A percentile compares a stretch with the other conserved stretches of the same genome.
Evolutionary conservation across 2,888 invertebrate genomes (phyloP).

Genomic region (Trachelus troglodyta): DNA sequence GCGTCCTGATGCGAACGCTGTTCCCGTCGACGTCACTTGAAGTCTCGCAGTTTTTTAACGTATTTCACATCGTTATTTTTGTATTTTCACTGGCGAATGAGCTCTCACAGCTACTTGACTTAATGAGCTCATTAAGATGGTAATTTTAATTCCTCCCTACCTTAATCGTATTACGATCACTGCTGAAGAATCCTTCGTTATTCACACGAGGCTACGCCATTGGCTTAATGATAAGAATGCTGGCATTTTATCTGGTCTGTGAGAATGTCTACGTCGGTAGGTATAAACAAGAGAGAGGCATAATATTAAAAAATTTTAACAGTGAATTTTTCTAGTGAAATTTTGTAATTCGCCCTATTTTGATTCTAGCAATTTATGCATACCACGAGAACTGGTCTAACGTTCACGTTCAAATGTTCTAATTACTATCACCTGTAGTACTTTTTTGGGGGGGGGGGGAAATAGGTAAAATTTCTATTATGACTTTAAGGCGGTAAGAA

Average conservation of each 20-base stretch:
- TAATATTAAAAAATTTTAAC: no score
- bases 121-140: slow-evolving; percentile 28
- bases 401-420: no score
- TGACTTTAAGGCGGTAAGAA: not conserved
- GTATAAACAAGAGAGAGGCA: no score
- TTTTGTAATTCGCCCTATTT: no score
- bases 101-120: slow-evolving; percentile 9
- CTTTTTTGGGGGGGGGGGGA: no score
- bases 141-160: slow-evolving; percentile 17
- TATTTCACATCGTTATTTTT: slow-evolving; percentile 12
- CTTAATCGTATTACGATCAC: slow-evolving; percentile 21
- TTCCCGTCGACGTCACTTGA: not conserved
- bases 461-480: not conserved
- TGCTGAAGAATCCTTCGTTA: not conserved
- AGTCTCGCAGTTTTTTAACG: slow-evolving; percentile 1
- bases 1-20: not conserved
- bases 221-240: slow-evolving; percentile 8
- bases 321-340: no score
- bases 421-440: not conserved
- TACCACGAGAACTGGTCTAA: no score
- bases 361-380: no score
- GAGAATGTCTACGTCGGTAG: not conserved
- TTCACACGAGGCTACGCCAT: slow-evolving; percentile 6
- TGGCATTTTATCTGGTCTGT: slow-evolving; percentile 4
- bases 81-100: slow-evolving; percentile 1